A percentile compares a stretch with the other conserved stretches of the same genome.
These are phyloP conservation scores for Piprites chloris DNA, from an alignment of 2,113 vertebrate genomes.

Conservation along the genomic window DNA sequence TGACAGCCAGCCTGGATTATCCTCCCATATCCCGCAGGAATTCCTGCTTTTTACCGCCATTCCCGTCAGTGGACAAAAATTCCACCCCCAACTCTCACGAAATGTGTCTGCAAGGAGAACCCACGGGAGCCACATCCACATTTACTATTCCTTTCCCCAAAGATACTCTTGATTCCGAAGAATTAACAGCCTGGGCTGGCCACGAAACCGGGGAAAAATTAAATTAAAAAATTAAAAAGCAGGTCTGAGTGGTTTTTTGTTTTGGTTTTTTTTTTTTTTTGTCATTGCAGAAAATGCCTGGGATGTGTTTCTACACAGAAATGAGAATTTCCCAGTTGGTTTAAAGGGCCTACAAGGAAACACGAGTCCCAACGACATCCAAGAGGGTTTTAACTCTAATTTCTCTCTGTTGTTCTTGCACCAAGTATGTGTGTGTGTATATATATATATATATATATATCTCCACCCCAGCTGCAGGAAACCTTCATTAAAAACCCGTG, in stretches of 20 bases:
- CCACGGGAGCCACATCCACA: fast-evolving
- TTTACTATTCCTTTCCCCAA: neutral
- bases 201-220: fast-evolving
- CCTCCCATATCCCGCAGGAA: fast-evolving
- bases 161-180: neutral
- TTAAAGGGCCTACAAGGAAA: neutral
- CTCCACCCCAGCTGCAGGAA: neutral
- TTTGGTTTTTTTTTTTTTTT: neutral
- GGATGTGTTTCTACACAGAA: neutral
- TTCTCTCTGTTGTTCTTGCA: neutral
- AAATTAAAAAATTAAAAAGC: neutral
- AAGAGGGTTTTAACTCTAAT: neutral
- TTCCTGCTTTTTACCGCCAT: neutral
- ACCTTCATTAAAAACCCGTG: neutral
- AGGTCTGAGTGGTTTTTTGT: too few species aligned
- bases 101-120: fast-evolving
- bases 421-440: too few species aligned
- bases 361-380: neutral
- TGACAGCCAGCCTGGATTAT: neutral
- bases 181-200: neutral
- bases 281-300: neutral
- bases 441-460: too few species aligned
- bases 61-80: neutral
- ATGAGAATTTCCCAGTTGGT: neutral
- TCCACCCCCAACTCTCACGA: fast-evolving